Evolutionary conservation across 2,888 invertebrate species (phyloP).

Genomic region (Apomyelois bistriatella): DNA sequence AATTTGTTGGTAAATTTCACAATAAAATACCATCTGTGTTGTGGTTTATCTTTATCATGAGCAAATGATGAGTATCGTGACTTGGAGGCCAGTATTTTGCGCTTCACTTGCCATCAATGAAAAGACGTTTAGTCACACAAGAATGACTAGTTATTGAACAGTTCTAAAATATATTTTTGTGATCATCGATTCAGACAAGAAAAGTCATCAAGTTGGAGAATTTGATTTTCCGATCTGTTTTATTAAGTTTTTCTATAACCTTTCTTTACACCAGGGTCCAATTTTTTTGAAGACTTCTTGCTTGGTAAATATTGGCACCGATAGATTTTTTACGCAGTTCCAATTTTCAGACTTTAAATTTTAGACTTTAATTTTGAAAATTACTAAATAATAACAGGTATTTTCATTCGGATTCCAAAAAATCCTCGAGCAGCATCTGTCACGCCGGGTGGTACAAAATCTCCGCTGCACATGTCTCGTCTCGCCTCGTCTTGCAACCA

Average conservation of each 20-base stretch:
- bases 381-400: no score
- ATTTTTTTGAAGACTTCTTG: no score
- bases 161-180: conserved; percentile 19
- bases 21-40: not conserved
- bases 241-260: not conserved
- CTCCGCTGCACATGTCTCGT: conserved; percentile 52
- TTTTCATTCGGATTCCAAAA: conserved; percentile 10
- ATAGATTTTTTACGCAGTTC: no score
- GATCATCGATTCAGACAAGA: conserved; percentile 14
- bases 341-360: no score
- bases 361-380: no score
- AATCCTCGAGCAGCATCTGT: conserved; percentile 45
- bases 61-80: conserved; percentile 36
- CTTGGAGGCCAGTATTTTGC: conserved; percentile 44
- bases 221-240: conserved; percentile 18
- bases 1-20: no score
- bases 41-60: not conserved
- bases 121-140: conserved; percentile 56
- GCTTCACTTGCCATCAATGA: conserved; percentile 47
- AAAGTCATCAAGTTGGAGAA: not conserved
- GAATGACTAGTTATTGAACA: conserved; percentile 39
- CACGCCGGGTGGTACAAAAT: conserved; percentile 50
- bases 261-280: not conserved
- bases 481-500: conserved; percentile 39
- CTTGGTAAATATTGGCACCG: no score